Conservation (phyloP, 2,888 invertebrate genomes). For the Seira musarum region DNA sequence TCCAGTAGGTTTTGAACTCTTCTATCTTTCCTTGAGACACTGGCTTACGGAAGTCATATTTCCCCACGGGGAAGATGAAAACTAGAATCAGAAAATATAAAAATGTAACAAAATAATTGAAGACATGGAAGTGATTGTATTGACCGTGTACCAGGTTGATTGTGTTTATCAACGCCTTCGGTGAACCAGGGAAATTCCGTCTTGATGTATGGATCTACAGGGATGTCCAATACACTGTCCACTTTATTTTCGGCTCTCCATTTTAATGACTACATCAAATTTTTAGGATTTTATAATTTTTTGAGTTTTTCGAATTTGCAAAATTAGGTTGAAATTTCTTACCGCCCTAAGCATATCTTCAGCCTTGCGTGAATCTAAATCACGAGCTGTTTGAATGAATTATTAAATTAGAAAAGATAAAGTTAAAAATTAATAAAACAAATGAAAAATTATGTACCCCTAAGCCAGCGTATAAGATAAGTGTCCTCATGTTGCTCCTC, state of each 20-base stretch:
- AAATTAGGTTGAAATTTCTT: conserved; percentile 1
- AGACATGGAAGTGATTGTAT: too few species aligned
- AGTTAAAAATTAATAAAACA: too few species aligned
- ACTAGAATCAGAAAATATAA: conserved; percentile 18
- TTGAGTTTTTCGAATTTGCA: not conserved
- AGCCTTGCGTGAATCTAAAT: conserved; percentile 54
- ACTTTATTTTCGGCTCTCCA: conserved; percentile 1
- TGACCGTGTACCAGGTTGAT: too few species aligned
- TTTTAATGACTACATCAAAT: conserved; percentile 22
- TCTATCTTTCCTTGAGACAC: conserved; percentile 26
- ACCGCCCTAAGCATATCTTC: conserved; percentile 60
- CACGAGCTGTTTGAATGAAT: conserved; percentile 53
- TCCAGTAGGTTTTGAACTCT: conserved; percentile 47
- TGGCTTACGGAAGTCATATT: conserved; percentile 53
- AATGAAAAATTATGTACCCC: too few species aligned
- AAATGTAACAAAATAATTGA: too few species aligned
- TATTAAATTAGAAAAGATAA: not conserved
- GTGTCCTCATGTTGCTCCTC: too few species aligned
- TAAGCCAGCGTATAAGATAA: too few species aligned
- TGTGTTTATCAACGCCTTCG: too few species aligned
- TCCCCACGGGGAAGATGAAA: conserved; percentile 22
- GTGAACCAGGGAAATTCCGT: too few species aligned
- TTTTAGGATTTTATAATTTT: not conserved
- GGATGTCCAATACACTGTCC: too few species aligned
- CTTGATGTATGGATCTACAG: too few species aligned